Conservation (phyloP, 2,797 vertebrate genomes). For the Coccyzus lansbergi region DNA sequence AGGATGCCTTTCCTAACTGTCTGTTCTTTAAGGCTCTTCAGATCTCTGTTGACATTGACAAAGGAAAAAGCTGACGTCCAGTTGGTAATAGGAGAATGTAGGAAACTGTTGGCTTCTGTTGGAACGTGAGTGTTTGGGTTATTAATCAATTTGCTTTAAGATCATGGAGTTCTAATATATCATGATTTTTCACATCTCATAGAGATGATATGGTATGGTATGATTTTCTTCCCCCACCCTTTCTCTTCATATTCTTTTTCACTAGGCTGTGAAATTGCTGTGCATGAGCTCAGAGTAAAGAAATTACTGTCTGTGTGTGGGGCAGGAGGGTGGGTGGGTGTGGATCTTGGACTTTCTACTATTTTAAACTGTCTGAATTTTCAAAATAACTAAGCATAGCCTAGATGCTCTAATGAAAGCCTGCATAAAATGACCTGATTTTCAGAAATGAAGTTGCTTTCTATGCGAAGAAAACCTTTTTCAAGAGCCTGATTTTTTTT, state of each 20-base stretch:
- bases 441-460: background rate
- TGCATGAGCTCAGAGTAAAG: background rate
- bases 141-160: conserved; percentile 7
- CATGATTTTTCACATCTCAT: background rate
- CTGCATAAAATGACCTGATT: background rate
- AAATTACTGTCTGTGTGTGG: background rate
- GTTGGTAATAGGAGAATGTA: conserved; percentile 26
- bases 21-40: conserved; percentile 19
- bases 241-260: background rate
- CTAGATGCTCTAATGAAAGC: background rate
- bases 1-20: background rate
- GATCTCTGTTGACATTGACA: conserved; percentile 55
- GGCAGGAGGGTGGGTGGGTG: too few species aligned
- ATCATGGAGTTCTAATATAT: background rate
- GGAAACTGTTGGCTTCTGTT: conserved; percentile 11
- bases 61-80: too few species aligned
- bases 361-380: conserved; percentile 11
- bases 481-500: background rate
- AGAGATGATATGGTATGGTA: background rate
- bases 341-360: background rate
- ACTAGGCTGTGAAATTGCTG: background rate
- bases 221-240: rapidly evolving
- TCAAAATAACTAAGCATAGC: conserved; percentile 17
- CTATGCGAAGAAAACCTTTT: background rate
- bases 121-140: background rate